These are phyloP conservation scores for Xylocampa areola DNA, from an alignment of 2,888 invertebrate species.

Conservation along the genomic window DNA sequence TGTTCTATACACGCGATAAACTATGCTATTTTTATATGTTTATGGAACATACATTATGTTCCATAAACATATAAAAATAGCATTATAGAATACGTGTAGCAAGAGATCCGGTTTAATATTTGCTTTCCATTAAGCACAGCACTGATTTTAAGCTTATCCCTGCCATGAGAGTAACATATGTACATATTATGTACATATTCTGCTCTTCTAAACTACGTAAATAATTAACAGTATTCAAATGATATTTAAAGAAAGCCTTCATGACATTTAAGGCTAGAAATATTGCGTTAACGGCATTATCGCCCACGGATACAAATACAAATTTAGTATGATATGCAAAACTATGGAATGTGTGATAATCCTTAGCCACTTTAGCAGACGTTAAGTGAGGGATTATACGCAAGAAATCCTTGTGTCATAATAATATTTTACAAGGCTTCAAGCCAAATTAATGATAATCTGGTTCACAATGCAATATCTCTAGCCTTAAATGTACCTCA, in stretches of 20 bases:
- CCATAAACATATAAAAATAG: too few relatives aligned
- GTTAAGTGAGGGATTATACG: slow-evolving; percentile 18
- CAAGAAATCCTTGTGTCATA: slow-evolving; percentile 18
- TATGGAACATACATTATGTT: too few relatives aligned
- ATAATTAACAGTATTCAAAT: too few relatives aligned
- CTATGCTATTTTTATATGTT: too few relatives aligned
- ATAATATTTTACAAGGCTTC: slow-evolving; percentile 33
- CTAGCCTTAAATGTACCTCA: slow-evolving; percentile 34
- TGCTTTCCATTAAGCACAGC: too few relatives aligned
- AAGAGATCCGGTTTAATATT: too few relatives aligned
- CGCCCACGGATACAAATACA: slow-evolving; percentile 44
- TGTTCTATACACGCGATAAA: too few relatives aligned
- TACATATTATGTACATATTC: too few relatives aligned
- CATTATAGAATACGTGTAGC: too few relatives aligned
- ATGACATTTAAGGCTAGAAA: slow-evolving; percentile 22
- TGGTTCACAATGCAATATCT: slow-evolving; percentile 28
- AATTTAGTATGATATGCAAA: slow-evolving; percentile 32
- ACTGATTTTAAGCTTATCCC: too few relatives aligned
- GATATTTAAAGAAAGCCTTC: slow-evolving; percentile 18
- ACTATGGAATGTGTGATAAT: slow-evolving; percentile 35
- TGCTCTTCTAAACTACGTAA: too few relatives aligned
- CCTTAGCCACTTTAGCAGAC: slow-evolving; percentile 9
- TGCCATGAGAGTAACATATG: too few relatives aligned
- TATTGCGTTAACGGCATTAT: slow-evolving; percentile 34
- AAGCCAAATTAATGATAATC: slow-evolving; percentile 6